Conservation (phyloP, 2,113 vertebrate genomes). For the Pteruthius melanotis region DNA sequence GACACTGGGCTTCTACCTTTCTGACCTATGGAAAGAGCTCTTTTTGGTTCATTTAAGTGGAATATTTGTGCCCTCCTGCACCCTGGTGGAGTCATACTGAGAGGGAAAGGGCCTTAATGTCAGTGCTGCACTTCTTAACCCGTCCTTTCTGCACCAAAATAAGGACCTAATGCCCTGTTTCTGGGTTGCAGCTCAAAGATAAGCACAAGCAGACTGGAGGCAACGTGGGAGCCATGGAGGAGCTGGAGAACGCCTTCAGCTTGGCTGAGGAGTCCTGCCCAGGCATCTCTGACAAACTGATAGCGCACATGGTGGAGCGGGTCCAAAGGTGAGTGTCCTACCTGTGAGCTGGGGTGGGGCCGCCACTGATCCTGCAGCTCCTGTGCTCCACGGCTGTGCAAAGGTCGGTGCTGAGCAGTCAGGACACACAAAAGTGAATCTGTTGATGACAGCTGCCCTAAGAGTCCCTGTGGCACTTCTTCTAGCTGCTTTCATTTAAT, state of each 20-base stretch:
- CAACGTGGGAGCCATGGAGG: slow-evolving; percentile 87
- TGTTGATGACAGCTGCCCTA: background rate
- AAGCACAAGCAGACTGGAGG: slow-evolving; percentile 86
- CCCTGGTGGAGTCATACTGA: background rate
- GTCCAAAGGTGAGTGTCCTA: slow-evolving; percentile 82
- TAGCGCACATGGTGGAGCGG: slow-evolving; percentile 90
- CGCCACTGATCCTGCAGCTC: fast-evolving
- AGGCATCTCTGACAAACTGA: slow-evolving; percentile 91
- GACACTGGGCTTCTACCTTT: background rate
- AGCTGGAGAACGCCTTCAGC: slow-evolving; percentile 96
- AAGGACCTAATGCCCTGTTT: background rate
- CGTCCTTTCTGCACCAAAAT: background rate
- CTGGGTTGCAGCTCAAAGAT: slow-evolving; percentile 81
- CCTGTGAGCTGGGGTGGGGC: fast-evolving
- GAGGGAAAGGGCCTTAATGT: background rate
- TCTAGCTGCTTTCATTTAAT: background rate
- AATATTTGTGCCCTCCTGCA: background rate
- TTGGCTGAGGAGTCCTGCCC: slow-evolving; percentile 93
- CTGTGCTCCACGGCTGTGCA: fast-evolving
- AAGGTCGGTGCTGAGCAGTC: background rate
- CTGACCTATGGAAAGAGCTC: background rate
- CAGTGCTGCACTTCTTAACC: background rate
- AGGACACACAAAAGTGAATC: background rate
- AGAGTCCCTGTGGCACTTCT: background rate
- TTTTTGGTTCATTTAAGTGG: background rate